These are phyloP conservation scores for Drosophila sturtevanti DNA, from an alignment of 1,140 invertebrate species.

Conservation along the genomic window DNA sequence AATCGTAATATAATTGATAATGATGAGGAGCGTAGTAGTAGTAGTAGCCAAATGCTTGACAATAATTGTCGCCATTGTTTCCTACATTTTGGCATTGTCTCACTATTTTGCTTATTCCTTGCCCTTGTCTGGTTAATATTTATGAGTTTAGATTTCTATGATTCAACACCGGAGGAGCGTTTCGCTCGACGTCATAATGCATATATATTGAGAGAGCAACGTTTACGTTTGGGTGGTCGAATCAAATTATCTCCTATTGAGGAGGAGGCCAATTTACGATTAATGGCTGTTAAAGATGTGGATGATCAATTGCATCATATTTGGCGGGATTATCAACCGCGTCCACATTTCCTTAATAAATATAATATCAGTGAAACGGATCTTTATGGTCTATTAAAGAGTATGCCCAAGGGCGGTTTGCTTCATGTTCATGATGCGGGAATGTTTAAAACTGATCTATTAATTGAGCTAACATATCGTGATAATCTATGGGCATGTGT, in stretches of 20 bases:
- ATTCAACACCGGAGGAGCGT: slow-evolving; percentile 8
- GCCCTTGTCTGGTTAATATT: slow-evolving; percentile 39
- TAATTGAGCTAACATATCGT: slow-evolving; percentile 28
- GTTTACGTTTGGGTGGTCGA: slow-evolving; percentile 32
- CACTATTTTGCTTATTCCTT: slow-evolving; percentile 25
- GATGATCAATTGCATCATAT: slow-evolving; percentile 38
- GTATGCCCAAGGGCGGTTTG: slow-evolving; percentile 88
- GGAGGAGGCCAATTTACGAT: slow-evolving; percentile 35
- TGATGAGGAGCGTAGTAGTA: slow-evolving; percentile 12
- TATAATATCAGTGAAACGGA: slow-evolving; percentile 86
- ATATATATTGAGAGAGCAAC: slow-evolving; percentile 28
- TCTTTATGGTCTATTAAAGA: slow-evolving; percentile 87
- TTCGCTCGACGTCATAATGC: slow-evolving; percentile 14
- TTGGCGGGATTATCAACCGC: slow-evolving; percentile 42
- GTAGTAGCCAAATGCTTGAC: background rate
- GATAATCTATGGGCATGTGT: slow-evolving; percentile 58
- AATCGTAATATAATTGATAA: background rate
- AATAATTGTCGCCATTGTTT: background rate
- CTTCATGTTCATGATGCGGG: slow-evolving; percentile 89
- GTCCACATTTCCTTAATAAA: slow-evolving; percentile 86
- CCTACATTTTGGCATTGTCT: slow-evolving; percentile 12
- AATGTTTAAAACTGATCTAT: slow-evolving; percentile 85
- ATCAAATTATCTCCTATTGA: slow-evolving; percentile 38
- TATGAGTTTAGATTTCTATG: slow-evolving; percentile 2
- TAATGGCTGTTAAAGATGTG: slow-evolving; percentile 34